A percentile compares a stretch with the other conserved stretches of the same genome.
phyloP scores from a whole-genome alignment of 2,888 invertebrate genomes.

The Vanessa cardui region DNA sequence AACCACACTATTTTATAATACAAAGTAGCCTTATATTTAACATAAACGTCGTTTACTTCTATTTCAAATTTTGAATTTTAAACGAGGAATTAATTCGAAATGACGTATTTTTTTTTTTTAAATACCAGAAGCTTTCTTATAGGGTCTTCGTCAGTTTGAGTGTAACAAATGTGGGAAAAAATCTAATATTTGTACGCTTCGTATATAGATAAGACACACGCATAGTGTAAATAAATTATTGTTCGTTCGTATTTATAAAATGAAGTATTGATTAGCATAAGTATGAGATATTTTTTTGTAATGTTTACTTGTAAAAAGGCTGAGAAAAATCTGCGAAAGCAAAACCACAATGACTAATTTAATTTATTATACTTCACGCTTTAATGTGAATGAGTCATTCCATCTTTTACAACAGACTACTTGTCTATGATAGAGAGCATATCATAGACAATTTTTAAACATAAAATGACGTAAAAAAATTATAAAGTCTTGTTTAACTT shows the following conservation, averaged over 20 bases:
- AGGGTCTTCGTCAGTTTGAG: background rate
- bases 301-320: too few relatives aligned
- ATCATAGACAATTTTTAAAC: background rate
- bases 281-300: too few relatives aligned
- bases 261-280: too few relatives aligned
- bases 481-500: conserved; percentile 16
- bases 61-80: conserved; percentile 49
- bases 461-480: background rate
- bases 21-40: conserved; percentile 50
- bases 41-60: conserved; percentile 48
- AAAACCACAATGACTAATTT: too few relatives aligned
- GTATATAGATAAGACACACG: background rate
- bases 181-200: background rate
- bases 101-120: conserved; percentile 44
- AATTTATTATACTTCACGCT: too few relatives aligned
- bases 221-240: too few relatives aligned
- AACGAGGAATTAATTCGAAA: conserved; percentile 37
- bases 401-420: too few relatives aligned
- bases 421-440: background rate
- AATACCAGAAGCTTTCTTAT: conserved; percentile 41
- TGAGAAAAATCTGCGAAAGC: too few relatives aligned
- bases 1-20: conserved; percentile 43
- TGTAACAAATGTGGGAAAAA: background rate
- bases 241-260: too few relatives aligned
- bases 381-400: too few relatives aligned